These are phyloP conservation scores for Paedocypris micromegethes DNA, from an alignment of 2,797 vertebrate species.

Conservation along the genomic window DNA sequence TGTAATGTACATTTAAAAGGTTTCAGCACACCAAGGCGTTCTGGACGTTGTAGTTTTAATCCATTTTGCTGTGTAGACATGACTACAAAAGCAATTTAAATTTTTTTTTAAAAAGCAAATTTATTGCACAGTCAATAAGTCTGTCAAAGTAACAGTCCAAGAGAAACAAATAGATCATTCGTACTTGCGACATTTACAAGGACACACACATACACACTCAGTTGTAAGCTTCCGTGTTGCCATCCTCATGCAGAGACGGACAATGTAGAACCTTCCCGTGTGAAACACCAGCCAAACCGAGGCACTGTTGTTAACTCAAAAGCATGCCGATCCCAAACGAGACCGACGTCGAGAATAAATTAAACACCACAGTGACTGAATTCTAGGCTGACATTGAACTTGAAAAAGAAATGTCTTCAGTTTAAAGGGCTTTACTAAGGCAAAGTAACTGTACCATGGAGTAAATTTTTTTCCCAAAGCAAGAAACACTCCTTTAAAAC, in stretches of 20 bases:
- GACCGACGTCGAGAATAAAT: neutral
- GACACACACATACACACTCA: slow-evolving; percentile 35
- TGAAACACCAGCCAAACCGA: slow-evolving; percentile 33
- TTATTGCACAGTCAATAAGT: neutral
- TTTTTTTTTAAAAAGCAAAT: too few relatives aligned
- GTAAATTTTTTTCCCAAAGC: neutral
- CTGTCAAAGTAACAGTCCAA: neutral
- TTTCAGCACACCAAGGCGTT: too few relatives aligned
- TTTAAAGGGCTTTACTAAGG: slow-evolving; percentile 16
- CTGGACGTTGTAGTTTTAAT: too few relatives aligned
- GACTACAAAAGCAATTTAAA: too few relatives aligned
- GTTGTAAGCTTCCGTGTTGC: slow-evolving; percentile 21
- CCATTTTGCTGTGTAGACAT: too few relatives aligned
- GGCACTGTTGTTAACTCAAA: slow-evolving; percentile 35
- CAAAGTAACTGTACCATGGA: neutral
- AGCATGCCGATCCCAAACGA: slow-evolving; percentile 56
- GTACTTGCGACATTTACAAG: slow-evolving; percentile 5
- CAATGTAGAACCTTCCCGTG: slow-evolving; percentile 16
- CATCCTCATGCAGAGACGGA: slow-evolving; percentile 56
- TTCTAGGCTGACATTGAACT: slow-evolving; percentile 42
- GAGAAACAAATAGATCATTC: slow-evolving; percentile 1
- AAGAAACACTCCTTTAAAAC: neutral
- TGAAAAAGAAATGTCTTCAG: neutral
- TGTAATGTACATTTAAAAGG: too few relatives aligned
- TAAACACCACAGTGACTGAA: neutral